A percentile compares a stretch with the other conserved stretches of the same genome.
Conservation (phyloP, 2,888 invertebrate species). For the Hirtodrosophila histrioides region DNA sequence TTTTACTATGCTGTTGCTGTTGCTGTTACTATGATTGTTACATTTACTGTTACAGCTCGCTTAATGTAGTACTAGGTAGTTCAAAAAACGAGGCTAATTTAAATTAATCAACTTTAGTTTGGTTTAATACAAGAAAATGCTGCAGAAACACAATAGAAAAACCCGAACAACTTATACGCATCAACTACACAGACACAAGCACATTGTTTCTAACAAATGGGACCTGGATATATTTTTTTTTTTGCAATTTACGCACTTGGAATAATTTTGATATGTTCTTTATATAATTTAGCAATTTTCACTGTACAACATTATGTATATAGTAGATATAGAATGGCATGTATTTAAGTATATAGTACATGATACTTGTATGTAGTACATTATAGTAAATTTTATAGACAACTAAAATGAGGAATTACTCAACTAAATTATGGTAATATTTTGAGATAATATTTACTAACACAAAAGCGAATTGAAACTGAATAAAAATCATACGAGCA, state of each 20-base stretch:
- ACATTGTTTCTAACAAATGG: conserved; percentile 58
- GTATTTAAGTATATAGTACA: conserved; percentile 63
- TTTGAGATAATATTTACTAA: conserved; percentile 12
- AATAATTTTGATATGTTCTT: conserved; percentile 22
- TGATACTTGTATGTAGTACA: conserved; percentile 55
- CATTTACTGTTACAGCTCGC: conserved; percentile 17
- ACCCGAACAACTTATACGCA: conserved; percentile 53
- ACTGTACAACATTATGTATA: conserved; percentile 69
- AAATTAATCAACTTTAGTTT: conserved; percentile 35
- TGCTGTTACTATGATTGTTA: conserved; percentile 32
- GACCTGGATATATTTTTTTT: conserved; percentile 50
- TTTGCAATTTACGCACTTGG: conserved; percentile 18
- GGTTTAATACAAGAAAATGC: conserved; percentile 31
- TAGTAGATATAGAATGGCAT: conserved; percentile 62
- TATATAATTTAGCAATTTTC: conserved; percentile 41
- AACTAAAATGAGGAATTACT: conserved; percentile 43
- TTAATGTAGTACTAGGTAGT: conserved; percentile 18
- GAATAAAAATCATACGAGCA: conserved; percentile 42
- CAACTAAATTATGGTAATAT: conserved; percentile 32
- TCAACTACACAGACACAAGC: conserved; percentile 78
- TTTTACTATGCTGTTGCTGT: conserved; percentile 41
- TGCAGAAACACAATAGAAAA: conserved; percentile 30
- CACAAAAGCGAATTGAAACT: conserved; percentile 42
- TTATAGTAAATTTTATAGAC: conserved; percentile 53
- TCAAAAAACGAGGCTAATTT: conserved; percentile 29